Conservation (phyloP, 2,113 vertebrate genomes). For the Callipepla squamata region DNA sequence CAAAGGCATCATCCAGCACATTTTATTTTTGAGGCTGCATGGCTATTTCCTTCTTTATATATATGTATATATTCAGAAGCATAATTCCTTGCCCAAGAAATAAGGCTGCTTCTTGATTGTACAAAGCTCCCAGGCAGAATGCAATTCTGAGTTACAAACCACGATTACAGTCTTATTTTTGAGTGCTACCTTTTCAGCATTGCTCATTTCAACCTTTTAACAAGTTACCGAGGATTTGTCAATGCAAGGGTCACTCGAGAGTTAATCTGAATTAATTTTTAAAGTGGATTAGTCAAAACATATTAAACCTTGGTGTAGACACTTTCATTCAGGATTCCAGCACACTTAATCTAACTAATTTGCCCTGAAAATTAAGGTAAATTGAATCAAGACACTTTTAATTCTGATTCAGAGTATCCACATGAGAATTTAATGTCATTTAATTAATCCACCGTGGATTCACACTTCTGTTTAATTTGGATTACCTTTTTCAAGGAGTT, state of each 20-base stretch:
- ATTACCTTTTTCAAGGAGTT: slow-evolving; percentile 52
- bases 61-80: not conserved
- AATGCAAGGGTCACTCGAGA: slow-evolving; percentile 34
- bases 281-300: slow-evolving; percentile 59
- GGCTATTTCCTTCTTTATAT: not conserved
- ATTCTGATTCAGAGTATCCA: slow-evolving; percentile 63
- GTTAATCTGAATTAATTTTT: slow-evolving; percentile 60
- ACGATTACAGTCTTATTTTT: not conserved
- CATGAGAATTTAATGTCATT: slow-evolving; percentile 55
- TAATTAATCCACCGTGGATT: slow-evolving; percentile 69
- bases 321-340: slow-evolving; percentile 53
- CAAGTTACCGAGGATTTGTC: not conserved
- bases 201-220: not conserved
- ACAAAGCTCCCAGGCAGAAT: not conserved
- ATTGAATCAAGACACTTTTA: slow-evolving; percentile 69
- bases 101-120: not conserved
- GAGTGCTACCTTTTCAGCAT: not conserved
- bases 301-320: slow-evolving; percentile 42
- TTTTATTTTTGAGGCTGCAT: not conserved
- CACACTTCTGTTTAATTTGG: slow-evolving; percentile 55
- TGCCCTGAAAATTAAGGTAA: slow-evolving; percentile 66
- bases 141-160: not conserved
- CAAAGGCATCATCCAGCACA: not conserved
- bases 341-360: slow-evolving; percentile 58
- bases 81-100: not conserved